Evolutionary conservation across 2,888 invertebrate genomes (phyloP).

Genomic region (Eueremaeus valkanovi): DNA sequence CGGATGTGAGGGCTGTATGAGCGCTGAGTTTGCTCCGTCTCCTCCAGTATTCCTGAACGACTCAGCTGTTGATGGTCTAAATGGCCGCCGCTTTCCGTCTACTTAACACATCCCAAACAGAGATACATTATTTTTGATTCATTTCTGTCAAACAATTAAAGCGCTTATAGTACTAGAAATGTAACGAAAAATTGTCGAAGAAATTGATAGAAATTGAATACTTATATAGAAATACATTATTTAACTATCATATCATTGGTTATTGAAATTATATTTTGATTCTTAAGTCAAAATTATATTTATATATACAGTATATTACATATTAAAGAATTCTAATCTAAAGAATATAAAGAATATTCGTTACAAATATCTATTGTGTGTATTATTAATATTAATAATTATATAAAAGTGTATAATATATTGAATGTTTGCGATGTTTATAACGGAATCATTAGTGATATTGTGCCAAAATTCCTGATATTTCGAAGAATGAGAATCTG

Average conservation of each 20-base stretch:
- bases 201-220: neutral
- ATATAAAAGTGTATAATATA: neutral
- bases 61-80: constrained; percentile 35
- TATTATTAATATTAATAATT: neutral
- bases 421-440: neutral
- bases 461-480: constrained; percentile 23
- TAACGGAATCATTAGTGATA: neutral
- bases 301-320: neutral
- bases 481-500: neutral
- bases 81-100: neutral
- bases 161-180: neutral
- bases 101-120: constrained; percentile 9
- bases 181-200: neutral
- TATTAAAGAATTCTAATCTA: too few species aligned
- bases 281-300: neutral
- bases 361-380: too few species aligned
- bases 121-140: neutral
- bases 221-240: neutral
- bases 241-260: neutral
- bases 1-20: neutral
- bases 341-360: neutral
- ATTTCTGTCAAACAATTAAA: neutral
- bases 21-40: constrained; percentile 6
- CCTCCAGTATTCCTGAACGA: neutral
- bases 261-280: neutral